Conservation (phyloP, 1,140 invertebrate genomes). For the Euura lappo region DNA sequence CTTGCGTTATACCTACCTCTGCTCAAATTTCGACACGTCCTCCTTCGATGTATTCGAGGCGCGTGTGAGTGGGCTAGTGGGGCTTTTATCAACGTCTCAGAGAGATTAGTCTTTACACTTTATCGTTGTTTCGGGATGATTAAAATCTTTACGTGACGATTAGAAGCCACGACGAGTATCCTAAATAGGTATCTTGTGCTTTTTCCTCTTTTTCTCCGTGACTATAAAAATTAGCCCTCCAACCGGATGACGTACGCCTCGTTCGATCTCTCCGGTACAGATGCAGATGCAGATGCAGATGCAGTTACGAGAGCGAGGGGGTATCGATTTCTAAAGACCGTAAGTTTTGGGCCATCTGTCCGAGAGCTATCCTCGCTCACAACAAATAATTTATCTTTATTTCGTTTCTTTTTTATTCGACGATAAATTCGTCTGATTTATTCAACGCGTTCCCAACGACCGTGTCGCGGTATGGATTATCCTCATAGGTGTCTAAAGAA, state of each 20-base stretch:
- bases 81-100: not conserved
- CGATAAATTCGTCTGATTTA: not conserved
- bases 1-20: not conserved
- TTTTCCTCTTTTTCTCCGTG: not conserved
- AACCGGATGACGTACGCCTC: not conserved
- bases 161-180: not conserved
- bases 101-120: not conserved
- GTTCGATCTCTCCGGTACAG: not conserved
- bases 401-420: not conserved
- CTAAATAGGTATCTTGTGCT: not conserved
- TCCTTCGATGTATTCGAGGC: not conserved
- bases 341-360: not conserved
- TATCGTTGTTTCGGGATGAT: not conserved
- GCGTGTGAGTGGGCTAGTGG: not conserved
- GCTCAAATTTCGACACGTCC: not conserved
- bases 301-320: no score
- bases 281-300: no score
- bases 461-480: no score
- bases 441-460: not conserved
- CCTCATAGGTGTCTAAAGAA: no score
- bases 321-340: constrained; percentile 1
- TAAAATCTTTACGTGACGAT: constrained; percentile 12
- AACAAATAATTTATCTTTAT: not conserved
- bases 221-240: constrained; percentile 1
- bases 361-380: not conserved